Percentiles rank a stretch among this genome's conserved stretches.
phyloP scores from a whole-genome alignment of 2,113 vertebrate genomes.

The Nyctibius bracteatus region DNA sequence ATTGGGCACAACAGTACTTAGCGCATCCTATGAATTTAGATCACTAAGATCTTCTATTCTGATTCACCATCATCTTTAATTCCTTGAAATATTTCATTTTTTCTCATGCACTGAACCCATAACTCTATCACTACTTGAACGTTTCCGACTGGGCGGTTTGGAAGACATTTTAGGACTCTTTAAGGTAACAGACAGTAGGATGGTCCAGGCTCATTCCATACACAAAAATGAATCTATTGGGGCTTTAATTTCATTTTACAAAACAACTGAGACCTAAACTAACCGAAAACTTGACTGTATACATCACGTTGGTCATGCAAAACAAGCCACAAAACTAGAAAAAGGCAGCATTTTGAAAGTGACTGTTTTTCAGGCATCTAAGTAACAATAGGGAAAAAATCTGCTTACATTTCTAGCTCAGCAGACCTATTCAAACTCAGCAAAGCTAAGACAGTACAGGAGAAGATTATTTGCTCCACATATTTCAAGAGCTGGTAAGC shows the following conservation, averaged over 20 bases:
- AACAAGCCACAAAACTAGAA: neutral
- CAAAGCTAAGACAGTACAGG: neutral
- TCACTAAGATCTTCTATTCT: slow-evolving; percentile 9
- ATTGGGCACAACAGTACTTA: neutral
- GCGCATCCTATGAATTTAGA: slow-evolving; percentile 22
- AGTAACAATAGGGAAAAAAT: neutral
- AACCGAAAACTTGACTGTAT: neutral
- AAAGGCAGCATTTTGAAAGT: neutral
- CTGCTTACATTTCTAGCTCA: neutral
- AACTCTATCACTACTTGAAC: neutral
- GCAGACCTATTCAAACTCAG: neutral
- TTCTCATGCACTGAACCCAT: neutral
- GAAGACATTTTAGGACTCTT: neutral
- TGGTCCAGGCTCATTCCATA: neutral
- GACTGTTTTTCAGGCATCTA: neutral
- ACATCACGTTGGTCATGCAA: neutral
- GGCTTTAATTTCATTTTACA: neutral
- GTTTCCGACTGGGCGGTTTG: neutral
- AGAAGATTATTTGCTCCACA: neutral
- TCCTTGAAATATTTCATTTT: neutral
- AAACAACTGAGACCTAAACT: neutral
- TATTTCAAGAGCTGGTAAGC: neutral
- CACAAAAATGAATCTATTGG: neutral
- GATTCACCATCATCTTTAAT: neutral
- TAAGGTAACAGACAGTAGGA: neutral